Base-by-base conservation (phyloP, 2,888 invertebrate species). In the Ectemnius lituratus region DNA sequence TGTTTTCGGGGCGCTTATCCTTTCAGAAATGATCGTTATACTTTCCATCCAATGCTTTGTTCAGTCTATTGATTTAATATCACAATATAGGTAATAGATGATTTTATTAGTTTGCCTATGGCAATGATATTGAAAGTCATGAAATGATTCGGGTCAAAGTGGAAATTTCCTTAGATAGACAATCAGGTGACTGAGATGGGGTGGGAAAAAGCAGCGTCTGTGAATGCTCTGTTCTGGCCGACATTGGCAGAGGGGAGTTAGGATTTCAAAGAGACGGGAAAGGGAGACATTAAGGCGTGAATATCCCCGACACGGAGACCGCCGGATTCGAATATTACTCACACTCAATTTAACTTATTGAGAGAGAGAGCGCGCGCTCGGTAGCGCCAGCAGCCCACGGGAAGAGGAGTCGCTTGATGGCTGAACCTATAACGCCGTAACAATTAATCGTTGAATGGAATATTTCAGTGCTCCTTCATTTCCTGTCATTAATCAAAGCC, bases 311-410 rank as follows among this genome's bases (percentile, higher is more conserved):
- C 73, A 78, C 59, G 73, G 67, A 78, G 70, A 75, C 72, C 74
- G 78, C 65, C 69, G 80, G 81, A 82, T 86, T 84, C 81, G 78
- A 86, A 88, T 86, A 88, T 88, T 88, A 88, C 80, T 87, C 83
- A 87, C 87, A 80, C 88, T 87, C 88, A 87, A 89, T 89, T 89
- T 84, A 88, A 86, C 87, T 87, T 86, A 84, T 81, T 84, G 83
- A 85, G 78, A 76, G 68, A 68, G 78, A 75, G 69, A 78, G 78
- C n/a, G 20, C 20, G 20, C 37, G 37, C 37, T 37, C 37, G 37
- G 37, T 37, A 37, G 37, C 8, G 37, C 37, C 37, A 37, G 37
- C 37, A 37, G 37, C 37, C 37, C 37, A 37, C 37, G 37, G 0
- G 37, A 37, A 37, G 37, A 37, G 37, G 37, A 11, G 37, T 79